phyloP scores from a whole-genome alignment of 2,888 invertebrate genomes.

The Salticus scenicus region DNA sequence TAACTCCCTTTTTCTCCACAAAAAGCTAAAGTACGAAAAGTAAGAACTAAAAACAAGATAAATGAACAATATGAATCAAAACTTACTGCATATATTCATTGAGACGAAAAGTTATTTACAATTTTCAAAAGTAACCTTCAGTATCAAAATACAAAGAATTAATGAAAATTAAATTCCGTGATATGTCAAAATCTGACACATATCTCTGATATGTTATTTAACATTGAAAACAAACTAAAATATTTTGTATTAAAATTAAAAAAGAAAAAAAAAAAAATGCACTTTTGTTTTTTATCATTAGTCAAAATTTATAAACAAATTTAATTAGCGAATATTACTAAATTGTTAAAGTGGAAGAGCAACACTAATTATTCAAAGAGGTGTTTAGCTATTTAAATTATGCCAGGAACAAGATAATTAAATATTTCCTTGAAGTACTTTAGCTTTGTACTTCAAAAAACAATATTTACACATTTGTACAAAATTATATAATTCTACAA shows the following conservation, averaged over 20 bases:
- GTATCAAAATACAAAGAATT: not conserved
- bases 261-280: not conserved
- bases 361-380: too few relatives aligned
- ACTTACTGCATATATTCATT: too few relatives aligned
- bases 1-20: too few relatives aligned
- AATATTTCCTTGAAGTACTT: not conserved
- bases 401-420: not conserved
- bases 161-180: not conserved
- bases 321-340: not conserved
- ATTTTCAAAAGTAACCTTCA: not conserved
- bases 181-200: not conserved
- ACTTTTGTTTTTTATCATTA: not conserved
- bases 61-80: too few relatives aligned
- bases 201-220: not conserved
- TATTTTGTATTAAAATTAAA: not conserved
- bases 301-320: not conserved
- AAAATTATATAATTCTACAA: conserved; percentile 40
- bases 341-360: too few relatives aligned
- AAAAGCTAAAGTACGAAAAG: too few relatives aligned
- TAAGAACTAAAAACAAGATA: too few relatives aligned
- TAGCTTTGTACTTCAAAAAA: conserved; percentile 13
- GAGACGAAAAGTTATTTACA: too few relatives aligned
- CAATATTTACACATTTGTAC: conserved; percentile 59
- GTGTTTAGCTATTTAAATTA: too few relatives aligned
- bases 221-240: not conserved